phyloP scores from a whole-genome alignment of 2,113 vertebrate genomes.

The Eudyptes chrysolophus region DNA sequence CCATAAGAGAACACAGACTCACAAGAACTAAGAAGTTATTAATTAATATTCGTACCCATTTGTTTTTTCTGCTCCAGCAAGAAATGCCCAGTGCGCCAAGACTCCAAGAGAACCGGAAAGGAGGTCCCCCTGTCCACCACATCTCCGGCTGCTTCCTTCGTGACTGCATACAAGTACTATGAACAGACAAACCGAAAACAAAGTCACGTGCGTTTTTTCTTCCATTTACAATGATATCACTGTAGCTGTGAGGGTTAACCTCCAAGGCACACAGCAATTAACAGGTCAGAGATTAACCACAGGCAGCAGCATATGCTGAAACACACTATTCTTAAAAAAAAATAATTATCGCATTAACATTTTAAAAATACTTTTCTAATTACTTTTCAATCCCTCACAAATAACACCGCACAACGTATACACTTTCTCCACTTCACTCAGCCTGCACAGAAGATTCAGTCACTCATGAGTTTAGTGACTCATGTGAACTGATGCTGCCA shows the following conservation, averaged over 20 bases:
- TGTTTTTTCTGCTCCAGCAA: conserved; percentile 79
- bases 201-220: background rate
- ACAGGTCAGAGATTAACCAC: background rate
- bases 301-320: background rate
- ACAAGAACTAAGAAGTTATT: background rate
- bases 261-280: background rate
- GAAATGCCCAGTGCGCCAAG: conserved; percentile 91
- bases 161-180: conserved; percentile 85
- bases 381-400: background rate
- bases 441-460: background rate
- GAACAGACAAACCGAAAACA: background rate
- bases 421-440: background rate
- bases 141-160: conserved; percentile 90
- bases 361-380: background rate
- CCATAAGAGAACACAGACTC: background rate
- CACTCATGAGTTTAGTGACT: background rate
- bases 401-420: rapidly evolving
- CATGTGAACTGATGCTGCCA: background rate
- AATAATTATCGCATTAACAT: background rate
- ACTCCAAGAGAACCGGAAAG: conserved; percentile 91
- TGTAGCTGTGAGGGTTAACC: background rate
- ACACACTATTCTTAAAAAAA: background rate
- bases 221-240: rapidly evolving
- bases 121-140: conserved; percentile 95
- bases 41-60: conserved; percentile 75